phyloP scores from a whole-genome alignment of 2,113 vertebrate genomes.

The Chloropsis hardwickii region DNA sequence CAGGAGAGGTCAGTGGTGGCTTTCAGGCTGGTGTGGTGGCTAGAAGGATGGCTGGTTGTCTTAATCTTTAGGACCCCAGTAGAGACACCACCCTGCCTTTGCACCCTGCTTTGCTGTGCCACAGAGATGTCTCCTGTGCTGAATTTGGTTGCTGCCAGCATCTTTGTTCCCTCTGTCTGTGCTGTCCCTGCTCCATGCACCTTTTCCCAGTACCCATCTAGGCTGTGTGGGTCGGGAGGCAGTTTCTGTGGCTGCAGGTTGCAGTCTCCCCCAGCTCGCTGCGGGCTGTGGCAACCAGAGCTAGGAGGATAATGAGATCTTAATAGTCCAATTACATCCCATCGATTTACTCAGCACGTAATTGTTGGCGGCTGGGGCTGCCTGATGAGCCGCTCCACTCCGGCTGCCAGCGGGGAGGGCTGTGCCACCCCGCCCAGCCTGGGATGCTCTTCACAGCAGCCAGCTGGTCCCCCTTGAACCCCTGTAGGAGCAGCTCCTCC shows the following conservation, averaged over 20 bases:
- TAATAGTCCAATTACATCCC: constrained; percentile 81
- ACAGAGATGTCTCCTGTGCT: background rate
- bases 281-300: background rate
- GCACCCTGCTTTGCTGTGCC: background rate
- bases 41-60: background rate
- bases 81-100: background rate
- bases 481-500: background rate
- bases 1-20: background rate
- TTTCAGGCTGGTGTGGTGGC: background rate
- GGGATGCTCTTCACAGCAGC: background rate
- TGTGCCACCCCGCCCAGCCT: background rate
- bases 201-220: background rate
- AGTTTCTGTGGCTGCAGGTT: constrained; percentile 26
- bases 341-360: constrained; percentile 74
- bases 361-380: constrained; percentile 69
- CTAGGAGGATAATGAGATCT: constrained; percentile 81
- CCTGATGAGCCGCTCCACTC: constrained; percentile 51
- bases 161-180: background rate
- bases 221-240: background rate
- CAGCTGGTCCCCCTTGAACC: constrained; percentile 16
- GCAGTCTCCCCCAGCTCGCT: background rate
- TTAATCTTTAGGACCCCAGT: background rate
- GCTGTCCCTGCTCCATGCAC: background rate
- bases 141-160: background rate
- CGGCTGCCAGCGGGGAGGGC: constrained; percentile 34